Base-by-base conservation (phyloP, 2,113 vertebrate species). In the Amphilophus citrinellus region DNA sequence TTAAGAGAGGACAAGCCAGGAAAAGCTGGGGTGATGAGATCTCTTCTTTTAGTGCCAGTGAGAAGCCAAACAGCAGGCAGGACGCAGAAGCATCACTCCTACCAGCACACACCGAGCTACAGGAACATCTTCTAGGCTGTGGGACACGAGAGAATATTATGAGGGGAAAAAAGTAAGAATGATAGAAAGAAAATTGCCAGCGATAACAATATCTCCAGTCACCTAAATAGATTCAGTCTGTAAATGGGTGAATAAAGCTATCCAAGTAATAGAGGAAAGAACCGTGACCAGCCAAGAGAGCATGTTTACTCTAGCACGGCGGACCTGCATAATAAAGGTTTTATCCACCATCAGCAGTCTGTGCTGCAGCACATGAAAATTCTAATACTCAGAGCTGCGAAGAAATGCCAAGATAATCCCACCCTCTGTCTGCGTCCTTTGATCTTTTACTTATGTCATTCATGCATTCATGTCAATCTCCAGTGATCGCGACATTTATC, bases 211-310 rank as follows among this genome's bases (percentile, higher is more conserved):
- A 24, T 61, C 27, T 20, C 62, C 39, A 65, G 61, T 65, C 24
- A 20, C 35, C 44, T 76, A n/a, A 59, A 75, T 75, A 53, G 18
- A 86, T 77, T 80, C 81, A 66, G 62, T 60, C 80, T 87, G 80
- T 77, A 82, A 86, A 87, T 73, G 44, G 15, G 17, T 1, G 10
- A 87, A 89, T 82, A 82, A 84, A 88, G 79, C 82, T 65, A 60
- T 86, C 24, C 5, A 2, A 37, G 84, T 86, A 84, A 77, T 75
- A 71, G 79, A 81, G 22, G 42, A 57, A 85, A 82, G 53, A 27
- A 42, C 30, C 50, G 10, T 30, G 84, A 79, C 80, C 66, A 73
- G 65, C 20, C 20, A 14, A 73, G 30, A 77, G 60, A 79, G 57
- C 66, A 44, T 71, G 77, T 78, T 87, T 79, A 68, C 76, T 88